Evolutionary conservation across 23 tunicate species (phyloP), one percentile per base, ranked within the genome.

Genomic region (Phallusia fumigata): DNA sequence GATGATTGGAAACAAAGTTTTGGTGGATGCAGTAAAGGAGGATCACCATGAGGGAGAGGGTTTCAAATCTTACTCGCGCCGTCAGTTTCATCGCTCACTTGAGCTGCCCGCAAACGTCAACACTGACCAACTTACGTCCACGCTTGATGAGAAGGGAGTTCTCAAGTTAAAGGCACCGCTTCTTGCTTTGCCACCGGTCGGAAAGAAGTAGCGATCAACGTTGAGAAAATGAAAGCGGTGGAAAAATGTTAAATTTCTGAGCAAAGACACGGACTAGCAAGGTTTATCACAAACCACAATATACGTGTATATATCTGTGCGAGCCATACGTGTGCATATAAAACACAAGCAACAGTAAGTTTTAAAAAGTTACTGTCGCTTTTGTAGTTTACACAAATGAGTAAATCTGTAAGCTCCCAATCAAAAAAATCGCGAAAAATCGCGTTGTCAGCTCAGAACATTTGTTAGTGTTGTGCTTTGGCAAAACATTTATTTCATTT

Each of bases 41-140:
- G 76, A 65, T 53, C 58, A 36, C 32, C 31, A 35, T 8, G 84
- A 81, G 2, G 52, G 32, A 32, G 49, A 81, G 6, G 84, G 52
- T 19, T 32, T 5, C 52, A 26, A 81, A 65, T 81, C 84, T 2
- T 83, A 83, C 75, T 74, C 86, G 11, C 74, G 73, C 3, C 65
- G 69, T 0, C 36, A 83, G 35, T 74, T 45, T 32, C 86, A 83
- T 31, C 30, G 52, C 18, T 73, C 79, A n/a, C 35, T 83, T 12
- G 86, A 73, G 30, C 74, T 83, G 65, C 86, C 86, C 19, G 86
- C 73, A 18, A 74, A 73, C 40, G 86, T 83, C 35, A 74, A 50
- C 45, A 58, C 79, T 28, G 86, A 83, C 19, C 79, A 73, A 34
- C 64, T 83, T 3, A 83, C 79, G 28, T 74, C 86, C 28, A 31